A percentile compares a stretch with the other conserved stretches of the same genome.
Evolutionary conservation across 2,113 vertebrate genomes (phyloP).

Genomic region (Prochilodus magdalenae): DNA sequence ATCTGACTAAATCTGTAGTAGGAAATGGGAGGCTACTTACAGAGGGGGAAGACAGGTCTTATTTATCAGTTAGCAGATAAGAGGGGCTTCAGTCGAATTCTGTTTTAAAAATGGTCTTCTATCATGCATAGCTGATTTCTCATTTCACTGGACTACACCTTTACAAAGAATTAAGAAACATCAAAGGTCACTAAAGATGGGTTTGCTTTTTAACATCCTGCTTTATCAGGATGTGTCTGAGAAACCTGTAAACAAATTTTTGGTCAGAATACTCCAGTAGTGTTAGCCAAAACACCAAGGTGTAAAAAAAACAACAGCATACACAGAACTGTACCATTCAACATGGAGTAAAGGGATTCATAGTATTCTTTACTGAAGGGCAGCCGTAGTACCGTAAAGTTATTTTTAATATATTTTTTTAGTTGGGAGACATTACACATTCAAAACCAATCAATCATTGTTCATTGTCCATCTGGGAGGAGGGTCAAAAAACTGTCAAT

Average conservation of each 20-base stretch:
- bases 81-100: not conserved
- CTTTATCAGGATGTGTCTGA: not conserved
- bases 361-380: no score
- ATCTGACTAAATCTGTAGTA: not conserved
- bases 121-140: not conserved
- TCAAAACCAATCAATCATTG: no score
- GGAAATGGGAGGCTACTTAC: not conserved
- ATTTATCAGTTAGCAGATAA: not conserved
- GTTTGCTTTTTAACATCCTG: not conserved
- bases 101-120: not conserved
- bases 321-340: not conserved
- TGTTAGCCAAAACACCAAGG: not conserved
- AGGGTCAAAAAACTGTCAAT: no score
- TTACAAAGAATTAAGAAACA: not conserved
- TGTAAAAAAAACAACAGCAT: not conserved
- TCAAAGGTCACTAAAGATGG: not conserved
- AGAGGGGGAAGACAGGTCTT: not conserved
- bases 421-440: no score
- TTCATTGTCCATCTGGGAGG: no score
- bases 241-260: not conserved
- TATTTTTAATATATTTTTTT: no score
- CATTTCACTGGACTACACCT: not conserved
- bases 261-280: not conserved
- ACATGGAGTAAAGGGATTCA: not conserved
- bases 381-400: no score